Base-by-base conservation (phyloP, 23 tunicate genomes). In the Botrylloides violaceus region DNA sequence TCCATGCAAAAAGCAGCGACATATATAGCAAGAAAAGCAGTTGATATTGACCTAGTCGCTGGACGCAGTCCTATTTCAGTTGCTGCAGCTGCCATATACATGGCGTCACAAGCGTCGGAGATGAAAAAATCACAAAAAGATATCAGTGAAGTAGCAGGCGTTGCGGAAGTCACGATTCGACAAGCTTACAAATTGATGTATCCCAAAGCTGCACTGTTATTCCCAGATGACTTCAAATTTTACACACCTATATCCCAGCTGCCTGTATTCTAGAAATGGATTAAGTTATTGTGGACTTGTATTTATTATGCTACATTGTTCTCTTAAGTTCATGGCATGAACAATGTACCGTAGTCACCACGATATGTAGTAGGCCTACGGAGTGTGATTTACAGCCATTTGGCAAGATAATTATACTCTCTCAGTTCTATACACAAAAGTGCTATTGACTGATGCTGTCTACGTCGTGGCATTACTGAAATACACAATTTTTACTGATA, bases 81-180 rank as follows among this genome's bases (percentile, higher is more conserved):
- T 6, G 99, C 96, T 1, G 99, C 99, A 34, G 99, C 99, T 4
- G 96, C 99, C 2, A 95, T 95, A 50, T 95, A 87, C 75, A 87
- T 95, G 96, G 99, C 96, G 1, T 82, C 96, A 3, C 99, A 95
- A 49, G 99, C 99, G 2, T 95, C 99, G 0, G 81, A 78, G 34
- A 84, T 82, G 31, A 90, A 74, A 70, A 64, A 61, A 38, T 83
- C 97, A 3, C 90, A 83, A 57, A 90, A 90, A 83, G 99, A 95
- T 62, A 95, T 95, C 66, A 80, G 96, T 73, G 99, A 95, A 63
- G 79, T 95, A 26, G 96, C 99, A 53, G 99, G 99, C 3, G 99
- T 95, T 19, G 96, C 99, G 6, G 99, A 95, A 87, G 99, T 78
- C 22, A 95, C 99, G 18, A 95, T 95, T n/a, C 85, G 96, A 30